Percentiles rank a stretch among this genome's conserved stretches.
phyloP scores from a whole-genome alignment of 1,140 invertebrate species.

The Chironomus tepperi region DNA sequence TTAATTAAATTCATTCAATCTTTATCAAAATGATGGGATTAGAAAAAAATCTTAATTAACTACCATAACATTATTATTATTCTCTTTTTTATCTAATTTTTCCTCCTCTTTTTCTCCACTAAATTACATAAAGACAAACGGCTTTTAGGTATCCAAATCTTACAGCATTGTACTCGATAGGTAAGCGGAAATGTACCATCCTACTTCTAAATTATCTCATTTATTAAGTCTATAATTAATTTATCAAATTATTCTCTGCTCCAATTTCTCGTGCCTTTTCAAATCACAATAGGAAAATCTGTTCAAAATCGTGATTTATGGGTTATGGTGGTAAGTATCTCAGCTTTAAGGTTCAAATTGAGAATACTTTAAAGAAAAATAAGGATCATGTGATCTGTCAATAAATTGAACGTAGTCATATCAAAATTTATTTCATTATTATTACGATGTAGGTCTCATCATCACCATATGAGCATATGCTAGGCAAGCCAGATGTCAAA shows the following conservation, averaged over 20 bases:
- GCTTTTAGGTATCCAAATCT: constrained; percentile 72
- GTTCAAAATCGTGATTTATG: constrained; percentile 87
- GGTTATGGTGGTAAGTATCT: constrained; percentile 73
- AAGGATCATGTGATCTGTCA: too few species aligned
- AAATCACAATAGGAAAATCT: constrained; percentile 54
- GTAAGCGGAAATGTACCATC: constrained; percentile 22
- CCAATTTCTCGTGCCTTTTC: not conserved
- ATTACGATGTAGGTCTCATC: constrained; percentile 45
- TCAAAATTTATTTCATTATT: too few species aligned
- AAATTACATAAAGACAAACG: constrained; percentile 42
- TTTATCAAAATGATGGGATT: not conserved
- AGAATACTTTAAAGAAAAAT: too few species aligned
- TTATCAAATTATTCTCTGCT: not conserved
- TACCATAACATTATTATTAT: constrained; percentile 7
- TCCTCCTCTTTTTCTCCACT: not conserved
- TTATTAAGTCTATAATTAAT: not conserved
- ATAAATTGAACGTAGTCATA: too few species aligned
- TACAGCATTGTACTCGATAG: constrained; percentile 83
- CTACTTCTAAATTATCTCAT: not conserved
- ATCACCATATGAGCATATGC: constrained; percentile 81
- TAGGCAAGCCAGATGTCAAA: constrained; percentile 86
- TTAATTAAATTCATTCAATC: constrained; percentile 13
- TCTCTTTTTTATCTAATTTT: constrained; percentile 24
- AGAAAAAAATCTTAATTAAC: not conserved
- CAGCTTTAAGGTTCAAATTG: not conserved